A percentile compares a stretch with the other conserved stretches of the same genome.
phyloP scores from a whole-genome alignment of 2,888 invertebrate genomes.

The Acleris holmiana region DNA sequence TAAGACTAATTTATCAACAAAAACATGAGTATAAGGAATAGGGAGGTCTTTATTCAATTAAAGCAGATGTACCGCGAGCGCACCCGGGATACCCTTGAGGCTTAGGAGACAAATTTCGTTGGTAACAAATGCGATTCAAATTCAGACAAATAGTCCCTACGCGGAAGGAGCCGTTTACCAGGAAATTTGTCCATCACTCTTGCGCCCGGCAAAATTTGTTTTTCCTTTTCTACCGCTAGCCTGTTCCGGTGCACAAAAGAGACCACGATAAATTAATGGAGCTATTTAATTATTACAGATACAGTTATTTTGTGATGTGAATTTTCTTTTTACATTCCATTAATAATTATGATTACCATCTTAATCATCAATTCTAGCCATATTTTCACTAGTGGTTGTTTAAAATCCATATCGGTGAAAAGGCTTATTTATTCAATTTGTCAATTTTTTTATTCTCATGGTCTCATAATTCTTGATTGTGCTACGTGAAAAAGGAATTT shows the following conservation, averaged over 20 bases:
- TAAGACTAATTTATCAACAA: constrained; percentile 17
- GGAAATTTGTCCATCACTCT: constrained; percentile 83
- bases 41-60: constrained; percentile 75
- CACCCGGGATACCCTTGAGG: constrained; percentile 67
- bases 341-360: no score
- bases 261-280: constrained; percentile 35
- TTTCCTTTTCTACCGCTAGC: constrained; percentile 62
- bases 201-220: constrained; percentile 73
- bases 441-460: no score
- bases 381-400: no score
- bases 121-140: constrained; percentile 83
- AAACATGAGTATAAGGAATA: constrained; percentile 36
- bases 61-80: constrained; percentile 66
- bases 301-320: not conserved
- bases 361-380: no score
- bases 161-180: constrained; percentile 80
- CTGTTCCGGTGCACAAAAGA: constrained; percentile 47
- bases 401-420: no score
- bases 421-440: no score
- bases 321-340: not conserved
- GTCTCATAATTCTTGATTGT: no score
- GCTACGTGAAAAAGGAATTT: no score
- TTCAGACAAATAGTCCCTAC: constrained; percentile 82
- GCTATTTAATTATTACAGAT: constrained; percentile 3
- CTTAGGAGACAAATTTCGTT: constrained; percentile 81